Evolutionary conservation across 2,113 vertebrate genomes (phyloP), one percentile per base, ranked within the genome.

Genomic region (Tachuris rubrigastra): DNA sequence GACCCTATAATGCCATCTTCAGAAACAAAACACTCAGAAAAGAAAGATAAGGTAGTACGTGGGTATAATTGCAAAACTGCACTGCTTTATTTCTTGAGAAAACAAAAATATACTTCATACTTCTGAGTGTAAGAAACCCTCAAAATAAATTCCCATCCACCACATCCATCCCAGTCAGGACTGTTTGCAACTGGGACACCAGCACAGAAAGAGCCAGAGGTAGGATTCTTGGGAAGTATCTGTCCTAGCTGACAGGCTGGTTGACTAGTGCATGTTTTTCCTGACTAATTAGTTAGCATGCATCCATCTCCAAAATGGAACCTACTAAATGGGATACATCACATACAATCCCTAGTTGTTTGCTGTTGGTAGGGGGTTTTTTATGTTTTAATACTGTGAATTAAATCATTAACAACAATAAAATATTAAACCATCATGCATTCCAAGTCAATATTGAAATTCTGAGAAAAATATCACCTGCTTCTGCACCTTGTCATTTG

Each of bases 401-500:
- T 55, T 82, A 46, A 82, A 52, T 60, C 21, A 74, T 58, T 52
- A 76, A 65, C 24, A 69, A 49, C 8, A 42, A 56, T 16, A 82
- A 73, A 87, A 44, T 72, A 65, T 35, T 49, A 58, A 89, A 58
- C 23, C 11, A 25, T n/a, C 46, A 27, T 14, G 35, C 24, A 72
- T 79, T 85, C 65, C 24, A 44, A 68, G 37, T 46, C 55, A 74
- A 24, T 47, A 62, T 21, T 33, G 12, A 74, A 89, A 89, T 82
- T 50, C 33, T 27, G 73, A 71, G n/a, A 68, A 74, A 91, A 95
- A 59, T 63, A 88, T 55, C 60, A 73, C 49, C 66, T 88, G 50
- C 39, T 90, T 87, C 79, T 87, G 31, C 44, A 82, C 58, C 55
- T 81, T 94, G 52, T 88, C 65, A 79, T 76, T 94, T 87, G 37